A percentile compares a stretch with the other conserved stretches of the same genome.
These are phyloP conservation scores for Orthosia incerta DNA, from an alignment of 2,888 invertebrate species.

Conservation along the genomic window DNA sequence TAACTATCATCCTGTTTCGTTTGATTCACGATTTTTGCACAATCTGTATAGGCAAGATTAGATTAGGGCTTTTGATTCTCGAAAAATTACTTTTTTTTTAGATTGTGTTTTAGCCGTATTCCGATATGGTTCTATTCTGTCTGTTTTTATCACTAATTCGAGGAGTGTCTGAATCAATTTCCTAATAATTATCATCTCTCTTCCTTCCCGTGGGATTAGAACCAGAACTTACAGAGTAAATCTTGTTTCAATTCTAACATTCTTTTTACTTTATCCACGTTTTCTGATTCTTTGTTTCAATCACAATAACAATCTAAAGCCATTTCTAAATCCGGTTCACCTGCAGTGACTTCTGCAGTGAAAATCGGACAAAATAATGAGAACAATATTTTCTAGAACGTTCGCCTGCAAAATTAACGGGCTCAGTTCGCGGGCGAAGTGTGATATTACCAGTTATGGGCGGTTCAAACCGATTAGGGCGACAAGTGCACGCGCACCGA, in stretches of 20 bases:
- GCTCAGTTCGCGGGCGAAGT: slow-evolving; percentile 70
- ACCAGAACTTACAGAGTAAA: not conserved
- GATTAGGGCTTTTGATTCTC: not conserved
- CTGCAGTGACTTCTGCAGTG: slow-evolving; percentile 63
- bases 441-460: slow-evolving; percentile 78
- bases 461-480: slow-evolving; percentile 71
- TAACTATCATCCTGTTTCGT: no score
- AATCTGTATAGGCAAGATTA: no score
- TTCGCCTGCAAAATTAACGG: slow-evolving; percentile 72
- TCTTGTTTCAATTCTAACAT: not conserved
- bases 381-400: slow-evolving; percentile 70
- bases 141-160: not conserved
- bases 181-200: not conserved
- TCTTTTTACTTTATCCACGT: not conserved
- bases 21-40: no score
- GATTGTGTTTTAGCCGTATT: not conserved
- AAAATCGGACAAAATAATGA: slow-evolving; percentile 62
- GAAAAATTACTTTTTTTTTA: not conserved
- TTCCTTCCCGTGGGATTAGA: accelerated
- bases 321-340: slow-evolving; percentile 37
- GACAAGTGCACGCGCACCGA: slow-evolving; percentile 70
- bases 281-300: not conserved
- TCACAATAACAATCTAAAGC: slow-evolving; percentile 24
- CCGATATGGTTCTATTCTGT: not conserved
- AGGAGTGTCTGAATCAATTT: not conserved